Evolutionary conservation across 2,888 invertebrate genomes (phyloP), one percentile per base, ranked within the genome.

Genomic region (Phyllotreta striolata): DNA sequence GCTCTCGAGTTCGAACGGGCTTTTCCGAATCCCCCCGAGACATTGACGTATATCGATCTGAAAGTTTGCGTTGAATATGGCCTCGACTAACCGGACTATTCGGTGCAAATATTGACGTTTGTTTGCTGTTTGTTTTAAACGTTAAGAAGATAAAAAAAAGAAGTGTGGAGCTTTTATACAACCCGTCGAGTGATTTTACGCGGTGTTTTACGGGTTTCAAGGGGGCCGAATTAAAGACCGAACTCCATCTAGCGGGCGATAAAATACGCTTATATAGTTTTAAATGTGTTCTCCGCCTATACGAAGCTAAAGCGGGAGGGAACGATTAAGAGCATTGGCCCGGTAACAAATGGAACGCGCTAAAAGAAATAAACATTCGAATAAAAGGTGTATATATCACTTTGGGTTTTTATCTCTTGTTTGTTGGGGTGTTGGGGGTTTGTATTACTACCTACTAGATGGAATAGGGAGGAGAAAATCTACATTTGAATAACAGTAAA

Each of bases 241-340:
- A 24, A 4, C 24, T 24, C 47, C 58, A 55, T 43, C 61, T 54
- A 61, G 52, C 55, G 54, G 62, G 55, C 65, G 54, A 58, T 65
- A 65, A 65, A 65, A 62, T 65, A 60, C 60, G 24, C 24, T 44
- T 60, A 60, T 60, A 65, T 65, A 62, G 65, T 65, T 65, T 65
- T 51, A 55, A 65, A 65, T 58, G 62, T 56, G 62, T 49, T 47
- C 62, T 58, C 58, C 65, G 61, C 62, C 62, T 61, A 57, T 61
- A 62, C 41, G 49, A 40, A 40, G 61, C 55, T 46, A 55, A 62
- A 62, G 57, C 54, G 37, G 47, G 65, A 58, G 47, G 12, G 39
- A 62, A 52, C 65, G 54, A 65, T 65, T 62, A 65, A 65, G 24
- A 24, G 24, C 24, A 65, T 62, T 58, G 57, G 57, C 62, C 65